Percentiles rank a stretch among this genome's conserved stretches.
Evolutionary conservation across 2,888 invertebrate genomes (phyloP).

Genomic region (Agrochola circellaris): DNA sequence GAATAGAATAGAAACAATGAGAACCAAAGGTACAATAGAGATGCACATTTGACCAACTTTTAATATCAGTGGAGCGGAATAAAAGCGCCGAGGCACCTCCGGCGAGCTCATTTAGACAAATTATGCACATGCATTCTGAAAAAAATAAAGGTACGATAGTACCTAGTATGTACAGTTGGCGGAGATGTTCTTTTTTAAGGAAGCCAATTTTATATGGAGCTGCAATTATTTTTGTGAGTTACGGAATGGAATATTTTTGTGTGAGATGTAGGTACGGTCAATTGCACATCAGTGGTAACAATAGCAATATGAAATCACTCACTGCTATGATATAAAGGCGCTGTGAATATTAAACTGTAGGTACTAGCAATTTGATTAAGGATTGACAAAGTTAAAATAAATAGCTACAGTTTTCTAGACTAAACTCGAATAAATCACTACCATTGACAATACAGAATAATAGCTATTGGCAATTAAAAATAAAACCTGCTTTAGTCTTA

Average conservation of each 20-base stretch:
- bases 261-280: neutral
- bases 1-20: conserved; percentile 78
- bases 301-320: neutral
- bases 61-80: conserved; percentile 81
- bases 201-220: conserved; percentile 40
- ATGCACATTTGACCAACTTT: conserved; percentile 84
- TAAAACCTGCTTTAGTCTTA: neutral
- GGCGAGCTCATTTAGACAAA: conserved; percentile 83
- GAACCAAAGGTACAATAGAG: conserved; percentile 76
- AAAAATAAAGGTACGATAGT: conserved; percentile 66
- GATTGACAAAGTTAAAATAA: neutral
- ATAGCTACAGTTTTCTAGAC: neutral
- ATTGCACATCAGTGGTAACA: neutral
- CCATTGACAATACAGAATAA: neutral
- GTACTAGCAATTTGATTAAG: neutral
- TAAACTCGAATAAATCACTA: neutral
- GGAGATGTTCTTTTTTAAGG: conserved; percentile 43
- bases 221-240: conserved; percentile 19
- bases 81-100: conserved; percentile 73
- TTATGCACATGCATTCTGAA: conserved; percentile 79
- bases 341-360: neutral
- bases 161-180: conserved; percentile 29
- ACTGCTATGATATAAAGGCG: neutral
- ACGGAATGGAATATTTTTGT: neutral
- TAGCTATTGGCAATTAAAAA: too few species aligned